Evolutionary conservation across 2,888 invertebrate genomes (phyloP).

Genomic region (Troides aeacus): DNA sequence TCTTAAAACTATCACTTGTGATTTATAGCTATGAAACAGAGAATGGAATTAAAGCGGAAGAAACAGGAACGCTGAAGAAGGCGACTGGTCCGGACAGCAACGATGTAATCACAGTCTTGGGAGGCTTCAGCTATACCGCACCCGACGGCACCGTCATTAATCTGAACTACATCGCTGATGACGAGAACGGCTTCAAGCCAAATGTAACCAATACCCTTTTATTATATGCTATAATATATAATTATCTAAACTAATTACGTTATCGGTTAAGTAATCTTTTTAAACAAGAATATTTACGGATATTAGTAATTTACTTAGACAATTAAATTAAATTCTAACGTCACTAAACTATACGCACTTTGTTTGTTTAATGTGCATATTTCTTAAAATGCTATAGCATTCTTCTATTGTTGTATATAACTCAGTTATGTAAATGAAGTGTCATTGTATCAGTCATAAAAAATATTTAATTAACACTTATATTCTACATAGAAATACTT

Average conservation of each 20-base stretch:
- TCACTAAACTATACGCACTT: background rate
- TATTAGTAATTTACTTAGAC: background rate
- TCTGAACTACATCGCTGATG: constrained; percentile 85
- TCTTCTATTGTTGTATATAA: too few relatives aligned
- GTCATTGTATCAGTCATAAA: too few relatives aligned
- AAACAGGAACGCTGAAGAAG: constrained; percentile 87
- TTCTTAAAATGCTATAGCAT: too few relatives aligned
- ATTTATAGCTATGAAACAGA: constrained; percentile 87
- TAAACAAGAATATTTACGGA: background rate
- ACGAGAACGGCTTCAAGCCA: constrained; percentile 82
- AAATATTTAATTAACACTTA: too few relatives aligned
- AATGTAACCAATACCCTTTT: constrained; percentile 48
- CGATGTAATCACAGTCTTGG: constrained; percentile 84
- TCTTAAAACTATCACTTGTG: background rate
- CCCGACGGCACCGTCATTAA: constrained; percentile 85
- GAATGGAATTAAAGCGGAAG: constrained; percentile 90
- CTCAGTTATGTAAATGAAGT: too few relatives aligned
- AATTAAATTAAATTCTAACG: background rate
- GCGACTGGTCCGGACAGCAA: constrained; percentile 83
- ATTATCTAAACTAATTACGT: background rate
- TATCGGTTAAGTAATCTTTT: background rate
- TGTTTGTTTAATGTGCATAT: background rate
- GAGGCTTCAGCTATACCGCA: constrained; percentile 84
- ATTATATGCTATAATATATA: background rate
- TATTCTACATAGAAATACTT: background rate